Base-by-base conservation (phyloP, 1,140 invertebrate genomes). In the Drosophila nasuta region DNA sequence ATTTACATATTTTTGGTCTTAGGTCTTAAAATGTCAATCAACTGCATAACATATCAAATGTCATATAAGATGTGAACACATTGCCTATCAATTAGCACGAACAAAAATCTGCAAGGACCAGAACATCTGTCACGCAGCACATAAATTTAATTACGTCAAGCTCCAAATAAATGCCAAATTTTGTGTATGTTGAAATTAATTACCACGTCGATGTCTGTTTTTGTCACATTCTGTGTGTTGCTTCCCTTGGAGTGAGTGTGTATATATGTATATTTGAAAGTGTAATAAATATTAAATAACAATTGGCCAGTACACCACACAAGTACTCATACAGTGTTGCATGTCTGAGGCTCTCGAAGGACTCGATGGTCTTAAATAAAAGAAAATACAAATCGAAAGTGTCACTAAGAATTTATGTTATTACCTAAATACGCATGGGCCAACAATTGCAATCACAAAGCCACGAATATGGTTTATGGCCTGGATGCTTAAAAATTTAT, bases 341-440 rank as follows among this genome's bases (percentile, higher is more conserved):
- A 8, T 8, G 30, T 64, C 17, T 38, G 20, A 28, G 63, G 28
- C 64, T 52, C 49, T 80, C 75, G 51, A 72, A 77, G 63, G 73
- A 77, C 69, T 82, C 66, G 64, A 77, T 80, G 83, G 73, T 77
- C 88, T 88, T 80, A 67, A 87, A 88, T 87, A 88, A 88, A 88
- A 87, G 80, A 88, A 87, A 80, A 87, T 77, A 66, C 73, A 87
- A 83, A 87, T 87, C 83, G 83, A 87, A 87, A 87, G 80, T 87
- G 83, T 88, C 83, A 77, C 83, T 82, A 51, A 71, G 56, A 88
- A 87, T 87, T 88, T 87, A 87, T 87, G 83, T 87, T 88, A 88
- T 87, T 88, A 80, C 77, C 77, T 82, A 83, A 79, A 80, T 80
- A 83, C 73, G 73, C 76, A 82, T 77, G 79, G 76, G 81, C 49